Base-by-base conservation (phyloP, 2,113 vertebrate species). In the Peucedramus taeniatus region DNA sequence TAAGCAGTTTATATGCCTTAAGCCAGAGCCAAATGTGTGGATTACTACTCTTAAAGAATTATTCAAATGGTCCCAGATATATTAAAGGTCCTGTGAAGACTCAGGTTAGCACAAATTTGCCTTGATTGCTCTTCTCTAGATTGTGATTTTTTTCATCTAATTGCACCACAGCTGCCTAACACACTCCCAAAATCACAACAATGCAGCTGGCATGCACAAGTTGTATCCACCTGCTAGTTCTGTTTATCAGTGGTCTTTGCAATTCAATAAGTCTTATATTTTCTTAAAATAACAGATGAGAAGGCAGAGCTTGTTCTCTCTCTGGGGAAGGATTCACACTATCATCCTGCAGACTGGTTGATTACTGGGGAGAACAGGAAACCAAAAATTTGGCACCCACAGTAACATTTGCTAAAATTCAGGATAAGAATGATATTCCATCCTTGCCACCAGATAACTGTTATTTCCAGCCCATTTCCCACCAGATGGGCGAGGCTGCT, bases 131-230 rank as follows among this genome's bases (percentile, higher is more conserved):
- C 8, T 39, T 63, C 28, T 69, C 31, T 69, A 13, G 6, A 3
- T 19, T 7, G 15, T n/a, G 65, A 33, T 33, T 66, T 94, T 94
- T 80, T 74, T 27, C 7, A 26, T 16, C 56, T 70, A 35, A 28
- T 56, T 56, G 40, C 47, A 35, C 2, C 42, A 27, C n/a, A 15
- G 31, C 54, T 74, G 47, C 40, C 74, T 42, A 31, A 31, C n/a
- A 19, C 28, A 3, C 30, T n/a, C 20, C 26, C 33, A 31, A 30
- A 71, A 70, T 24, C 64, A 42, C 15, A 40, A 3, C 44, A 26
- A 1, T 2, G 9, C 53, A 49, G 44, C n/a, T 44, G 12, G 30
- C 63, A 11, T 0, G 0, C n/a, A 12, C 50, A 30, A 37, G 50
- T 13, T 40, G 28, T 2, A 53, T 14, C 45, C 54, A 18, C 42